Evolutionary conservation across 1,140 invertebrate species (phyloP).

Genomic region (Diachasmimorpha longicaudata): DNA sequence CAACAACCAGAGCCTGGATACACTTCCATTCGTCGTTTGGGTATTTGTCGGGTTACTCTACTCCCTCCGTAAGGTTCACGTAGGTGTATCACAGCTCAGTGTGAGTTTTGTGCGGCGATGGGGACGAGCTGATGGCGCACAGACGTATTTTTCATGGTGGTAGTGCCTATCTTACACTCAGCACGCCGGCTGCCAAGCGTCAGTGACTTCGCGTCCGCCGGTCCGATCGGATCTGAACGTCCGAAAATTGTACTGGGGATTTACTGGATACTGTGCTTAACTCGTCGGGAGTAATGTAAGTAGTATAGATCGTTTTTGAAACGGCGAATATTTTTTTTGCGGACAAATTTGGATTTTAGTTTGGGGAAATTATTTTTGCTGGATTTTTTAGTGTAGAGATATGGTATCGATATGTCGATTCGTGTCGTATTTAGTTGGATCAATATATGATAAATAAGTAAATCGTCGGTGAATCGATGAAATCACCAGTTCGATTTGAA

Average conservation of each 20-base stretch:
- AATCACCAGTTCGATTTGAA: too few species aligned
- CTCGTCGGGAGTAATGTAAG: background rate
- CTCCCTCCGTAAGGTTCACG: background rate
- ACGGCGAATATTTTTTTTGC: too few species aligned
- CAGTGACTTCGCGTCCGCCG: constrained; percentile 62
- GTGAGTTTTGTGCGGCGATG: background rate
- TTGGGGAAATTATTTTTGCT: too few species aligned
- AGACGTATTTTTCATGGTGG: constrained; percentile 27
- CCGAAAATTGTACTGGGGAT: constrained; percentile 13
- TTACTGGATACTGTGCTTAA: background rate
- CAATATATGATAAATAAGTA: too few species aligned
- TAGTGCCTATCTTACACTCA: constrained; percentile 48
- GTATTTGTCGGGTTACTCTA: background rate
- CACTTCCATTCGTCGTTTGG: background rate
- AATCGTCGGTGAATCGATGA: too few species aligned
- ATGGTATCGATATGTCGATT: too few species aligned
- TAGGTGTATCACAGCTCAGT: background rate
- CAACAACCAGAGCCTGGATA: background rate
- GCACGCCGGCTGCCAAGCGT: constrained; percentile 55
- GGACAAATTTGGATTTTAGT: too few species aligned
- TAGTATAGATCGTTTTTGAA: too few species aligned
- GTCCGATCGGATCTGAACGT: constrained; percentile 52
- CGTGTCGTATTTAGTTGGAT: too few species aligned
- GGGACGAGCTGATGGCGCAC: background rate
- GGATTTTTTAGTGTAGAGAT: too few species aligned